phyloP scores from a whole-genome alignment of 2,113 vertebrate species.

The Sorex araneus region DNA sequence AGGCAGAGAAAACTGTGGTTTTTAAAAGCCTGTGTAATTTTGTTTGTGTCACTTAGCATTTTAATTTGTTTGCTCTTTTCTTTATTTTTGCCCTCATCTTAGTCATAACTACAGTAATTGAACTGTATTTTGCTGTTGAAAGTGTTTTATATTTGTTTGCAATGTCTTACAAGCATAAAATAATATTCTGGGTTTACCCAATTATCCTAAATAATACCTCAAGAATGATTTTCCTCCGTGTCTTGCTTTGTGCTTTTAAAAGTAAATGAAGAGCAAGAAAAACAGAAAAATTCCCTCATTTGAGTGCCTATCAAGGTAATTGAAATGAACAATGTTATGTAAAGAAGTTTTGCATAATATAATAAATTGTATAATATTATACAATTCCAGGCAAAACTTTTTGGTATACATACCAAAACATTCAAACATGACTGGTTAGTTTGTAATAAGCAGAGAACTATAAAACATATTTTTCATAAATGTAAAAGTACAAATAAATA shows the following conservation, averaged over 20 bases:
- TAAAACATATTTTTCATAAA: constrained; percentile 37
- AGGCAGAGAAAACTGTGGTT: neutral
- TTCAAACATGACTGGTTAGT: constrained; percentile 34
- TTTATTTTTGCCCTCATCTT: neutral
- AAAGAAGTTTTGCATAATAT: too few species aligned
- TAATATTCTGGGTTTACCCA: constrained; percentile 38
- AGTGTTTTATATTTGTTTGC: constrained; percentile 45
- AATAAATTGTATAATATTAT: too few species aligned
- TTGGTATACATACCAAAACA: constrained; percentile 20
- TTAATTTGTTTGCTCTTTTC: neutral
- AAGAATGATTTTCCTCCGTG: neutral
- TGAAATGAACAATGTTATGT: constrained; percentile 50
- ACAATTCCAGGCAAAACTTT: too few species aligned
- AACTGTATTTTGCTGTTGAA: constrained; percentile 45
- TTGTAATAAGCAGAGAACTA: neutral
- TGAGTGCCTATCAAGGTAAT: neutral
- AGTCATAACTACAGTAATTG: constrained; percentile 7
- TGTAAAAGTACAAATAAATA: constrained; percentile 32
- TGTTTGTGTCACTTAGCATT: constrained; percentile 5
- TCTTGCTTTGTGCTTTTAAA: constrained; percentile 55
- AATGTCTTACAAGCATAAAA: constrained; percentile 26
- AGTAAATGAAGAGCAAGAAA: constrained; percentile 42
- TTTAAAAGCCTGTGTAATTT: constrained; percentile 21
- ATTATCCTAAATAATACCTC: constrained; percentile 28
- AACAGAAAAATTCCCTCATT: neutral